Evolutionary conservation across 2,113 vertebrate species (phyloP), one percentile per base, ranked within the genome.

Genomic region (Poeciliopsis turrubarensis): DNA sequence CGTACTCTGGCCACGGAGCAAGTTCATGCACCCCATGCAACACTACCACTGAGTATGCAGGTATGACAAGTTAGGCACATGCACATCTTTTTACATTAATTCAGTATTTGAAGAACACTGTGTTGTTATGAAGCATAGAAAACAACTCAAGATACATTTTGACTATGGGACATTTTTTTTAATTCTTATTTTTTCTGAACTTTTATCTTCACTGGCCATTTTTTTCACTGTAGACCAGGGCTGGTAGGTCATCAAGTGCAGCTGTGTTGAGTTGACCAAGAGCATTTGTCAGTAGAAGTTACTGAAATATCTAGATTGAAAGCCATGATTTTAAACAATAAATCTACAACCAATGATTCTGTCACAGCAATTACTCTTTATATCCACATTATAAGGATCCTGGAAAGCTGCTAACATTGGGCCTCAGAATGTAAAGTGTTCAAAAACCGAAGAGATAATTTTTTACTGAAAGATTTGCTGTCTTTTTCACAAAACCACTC

Each of bases 1-100:
- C 96, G 27, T 97, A 94, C 54, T 97, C 98, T 13, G 95, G 95
- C 74, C 96, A 96, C 30, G 97, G 97, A 17, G 98, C 97, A 68
- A 97, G 94, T 78, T 96, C 96, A 77, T 99, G 98, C 85, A 95
- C 90, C 37, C 91, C 86, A 31, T 99, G 98, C 78, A 89, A 95
- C 44, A 93, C 91, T 70, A 92, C 92, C 80, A 94, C 91, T 14
- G 95, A 97, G 15, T 99, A 97, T 80, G 94, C 98, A 94, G 95
- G 97, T 98, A 64, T 44, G 60, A 4, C 15, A 37, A 3, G 34
- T 11, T 19, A 19, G 34, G 17, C 11, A 9, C 0, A 39, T 30
- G 8, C 60, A 32, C 19, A 32, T 30, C 17, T 34, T 61, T 65
- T 19, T 34, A 30, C 25, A 68, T 67, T 30, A 32, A 26, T 60